phyloP scores from a whole-genome alignment of 1,140 invertebrate species.

The Rhizoglyphus robini region DNA sequence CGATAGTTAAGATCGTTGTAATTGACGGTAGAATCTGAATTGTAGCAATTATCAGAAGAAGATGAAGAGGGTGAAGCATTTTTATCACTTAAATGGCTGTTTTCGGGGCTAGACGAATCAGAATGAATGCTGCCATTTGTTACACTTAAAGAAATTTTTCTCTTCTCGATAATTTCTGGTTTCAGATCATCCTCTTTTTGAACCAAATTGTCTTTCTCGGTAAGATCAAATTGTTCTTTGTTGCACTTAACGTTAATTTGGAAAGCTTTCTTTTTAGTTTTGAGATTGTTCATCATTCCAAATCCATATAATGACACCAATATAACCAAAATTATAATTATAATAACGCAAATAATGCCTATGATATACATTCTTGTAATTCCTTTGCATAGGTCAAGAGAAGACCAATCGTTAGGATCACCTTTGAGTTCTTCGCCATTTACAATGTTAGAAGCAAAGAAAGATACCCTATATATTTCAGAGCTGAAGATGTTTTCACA shows the following conservation, averaged over 20 bases:
- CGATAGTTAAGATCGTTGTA: background rate
- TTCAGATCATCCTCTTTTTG: background rate
- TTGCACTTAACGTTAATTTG: background rate
- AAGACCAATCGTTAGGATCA: background rate
- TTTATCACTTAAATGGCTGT: background rate
- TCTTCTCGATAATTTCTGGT: background rate
- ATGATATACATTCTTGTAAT: background rate
- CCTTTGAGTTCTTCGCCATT: background rate
- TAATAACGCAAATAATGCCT: too few relatives aligned
- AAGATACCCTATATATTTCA: background rate
- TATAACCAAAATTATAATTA: too few relatives aligned
- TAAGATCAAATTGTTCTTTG: background rate
- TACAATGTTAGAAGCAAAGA: background rate
- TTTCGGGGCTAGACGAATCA: background rate
- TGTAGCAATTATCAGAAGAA: background rate
- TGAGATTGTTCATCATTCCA: background rate
- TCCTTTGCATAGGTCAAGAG: background rate
- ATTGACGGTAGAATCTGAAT: background rate
- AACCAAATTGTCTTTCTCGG: too few relatives aligned
- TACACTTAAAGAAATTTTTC: background rate
- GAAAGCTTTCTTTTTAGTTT: background rate
- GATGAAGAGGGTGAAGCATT: background rate
- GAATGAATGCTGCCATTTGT: background rate
- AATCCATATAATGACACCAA: background rate
- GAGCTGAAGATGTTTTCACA: background rate